Conservation (phyloP, 2,113 vertebrate species). For the Atherinomorus stipes region DNA sequence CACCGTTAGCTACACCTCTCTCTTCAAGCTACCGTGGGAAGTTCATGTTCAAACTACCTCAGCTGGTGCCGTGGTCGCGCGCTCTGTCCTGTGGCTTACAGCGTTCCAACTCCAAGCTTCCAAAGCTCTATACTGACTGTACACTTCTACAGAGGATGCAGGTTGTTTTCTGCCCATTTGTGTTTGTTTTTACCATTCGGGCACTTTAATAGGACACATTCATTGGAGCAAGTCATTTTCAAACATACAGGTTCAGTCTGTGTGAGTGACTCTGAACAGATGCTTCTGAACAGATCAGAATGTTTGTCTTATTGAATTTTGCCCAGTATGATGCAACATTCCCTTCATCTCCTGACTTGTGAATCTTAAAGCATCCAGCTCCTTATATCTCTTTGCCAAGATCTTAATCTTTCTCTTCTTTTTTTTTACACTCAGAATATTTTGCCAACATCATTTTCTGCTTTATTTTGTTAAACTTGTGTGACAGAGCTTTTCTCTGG, state of each 20-base stretch:
- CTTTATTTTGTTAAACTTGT: conserved; percentile 15
- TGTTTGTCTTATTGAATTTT: conserved; percentile 60
- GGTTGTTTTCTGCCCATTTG: conserved; percentile 39
- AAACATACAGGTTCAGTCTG: background rate
- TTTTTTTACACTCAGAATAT: conserved; percentile 41
- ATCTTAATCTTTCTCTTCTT: conserved; percentile 10
- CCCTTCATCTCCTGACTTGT: conserved; percentile 41
- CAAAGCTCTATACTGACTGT: conserved; percentile 65
- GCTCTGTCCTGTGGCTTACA: conserved; percentile 70
- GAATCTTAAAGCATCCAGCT: conserved; percentile 38
- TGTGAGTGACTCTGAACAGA: conserved; percentile 1
- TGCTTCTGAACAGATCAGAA: conserved; percentile 15
- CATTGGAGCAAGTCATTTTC: conserved; percentile 20
- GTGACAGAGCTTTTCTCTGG: conserved; percentile 53
- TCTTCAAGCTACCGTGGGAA: conserved; percentile 71
- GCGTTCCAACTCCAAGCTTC: conserved; percentile 70
- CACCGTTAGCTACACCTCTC: conserved; percentile 72
- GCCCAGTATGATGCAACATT: conserved; percentile 54
- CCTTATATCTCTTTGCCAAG: conserved; percentile 59
- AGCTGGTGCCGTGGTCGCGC: conserved; percentile 59
- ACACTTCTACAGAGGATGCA: conserved; percentile 59
- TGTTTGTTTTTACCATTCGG: conserved; percentile 42
- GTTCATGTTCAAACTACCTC: conserved; percentile 81
- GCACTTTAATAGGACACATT: conserved; percentile 62
- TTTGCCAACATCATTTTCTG: conserved; percentile 59